These are phyloP conservation scores for Bovichtus diacanthus DNA, from an alignment of 2,797 vertebrate species.

Conservation along the genomic window DNA sequence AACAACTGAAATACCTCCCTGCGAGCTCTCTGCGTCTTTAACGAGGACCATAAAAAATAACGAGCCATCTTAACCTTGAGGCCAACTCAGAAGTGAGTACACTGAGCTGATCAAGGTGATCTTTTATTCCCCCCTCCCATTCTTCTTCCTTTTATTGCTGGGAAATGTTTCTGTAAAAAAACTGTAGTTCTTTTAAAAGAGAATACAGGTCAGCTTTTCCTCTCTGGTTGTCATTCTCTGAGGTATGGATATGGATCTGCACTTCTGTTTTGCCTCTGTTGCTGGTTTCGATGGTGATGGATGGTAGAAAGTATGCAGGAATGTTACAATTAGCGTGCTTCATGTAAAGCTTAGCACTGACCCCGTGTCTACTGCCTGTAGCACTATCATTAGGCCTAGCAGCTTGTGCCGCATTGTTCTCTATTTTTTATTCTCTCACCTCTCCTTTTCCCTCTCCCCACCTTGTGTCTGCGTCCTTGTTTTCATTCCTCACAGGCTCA, in stretches of 20 bases:
- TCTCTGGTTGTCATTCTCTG: conserved; percentile 8
- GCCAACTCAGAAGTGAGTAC: conserved; percentile 43
- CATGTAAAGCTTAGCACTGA: conserved; percentile 49
- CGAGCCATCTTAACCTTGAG: conserved; percentile 75
- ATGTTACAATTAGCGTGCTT: conserved; percentile 68
- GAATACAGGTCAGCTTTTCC: conserved; percentile 20
- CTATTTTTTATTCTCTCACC: conserved; percentile 24
- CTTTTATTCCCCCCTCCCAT: conserved; percentile 26
- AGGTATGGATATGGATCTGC: conserved; percentile 19
- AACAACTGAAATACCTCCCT: conserved; percentile 34
- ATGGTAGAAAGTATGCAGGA: conserved; percentile 32
- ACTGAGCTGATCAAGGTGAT: conserved; percentile 61
- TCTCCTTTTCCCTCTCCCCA: conserved; percentile 29
- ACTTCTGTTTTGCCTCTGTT: conserved; percentile 32
- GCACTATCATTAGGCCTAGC: conserved; percentile 60
- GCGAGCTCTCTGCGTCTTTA: conserved; percentile 44
- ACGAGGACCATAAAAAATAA: conserved; percentile 72
- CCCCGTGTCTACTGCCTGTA: conserved; percentile 51
- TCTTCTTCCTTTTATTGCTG: background rate
- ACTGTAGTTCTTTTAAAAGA: background rate
- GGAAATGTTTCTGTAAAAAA: conserved; percentile 21
- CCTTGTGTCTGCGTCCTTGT: conserved; percentile 35
- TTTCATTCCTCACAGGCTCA: conserved; percentile 72
- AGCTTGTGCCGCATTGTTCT: conserved; percentile 34
- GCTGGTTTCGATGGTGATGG: conserved; percentile 46